A percentile compares a stretch with the other conserved stretches of the same genome.
Conservation (phyloP, 2,888 invertebrate species). For the Entomobrya multifasciata region DNA sequence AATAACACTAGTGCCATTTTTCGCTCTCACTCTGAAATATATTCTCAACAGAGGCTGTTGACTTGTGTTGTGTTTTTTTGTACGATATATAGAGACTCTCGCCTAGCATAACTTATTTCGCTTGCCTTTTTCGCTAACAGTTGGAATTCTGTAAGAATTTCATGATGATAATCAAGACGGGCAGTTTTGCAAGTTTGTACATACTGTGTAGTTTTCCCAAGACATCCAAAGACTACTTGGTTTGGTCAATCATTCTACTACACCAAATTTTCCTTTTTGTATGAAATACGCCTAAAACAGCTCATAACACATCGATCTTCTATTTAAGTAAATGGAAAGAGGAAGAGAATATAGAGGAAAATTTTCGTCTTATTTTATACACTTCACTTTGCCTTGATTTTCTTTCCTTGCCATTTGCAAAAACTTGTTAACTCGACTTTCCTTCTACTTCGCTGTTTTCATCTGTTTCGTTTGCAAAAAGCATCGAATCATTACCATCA, state of each 20-base stretch:
- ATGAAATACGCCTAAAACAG: too few relatives aligned
- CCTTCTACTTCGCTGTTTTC: neutral
- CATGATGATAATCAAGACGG: slow-evolving; percentile 31
- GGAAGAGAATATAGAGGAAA: too few relatives aligned
- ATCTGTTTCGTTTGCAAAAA: neutral
- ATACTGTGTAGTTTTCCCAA: neutral
- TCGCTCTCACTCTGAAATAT: slow-evolving; percentile 31
- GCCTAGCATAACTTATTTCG: slow-evolving; percentile 19
- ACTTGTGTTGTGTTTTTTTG: slow-evolving; percentile 44
- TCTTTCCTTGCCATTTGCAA: slow-evolving; percentile 19
- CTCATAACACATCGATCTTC: too few relatives aligned
- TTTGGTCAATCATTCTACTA: too few relatives aligned
- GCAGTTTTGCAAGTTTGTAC: slow-evolving; percentile 56
- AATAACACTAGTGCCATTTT: neutral
- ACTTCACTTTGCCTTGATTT: neutral
- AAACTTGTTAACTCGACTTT: neutral
- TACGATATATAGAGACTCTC: too few relatives aligned
- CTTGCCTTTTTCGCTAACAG: slow-evolving; percentile 46
- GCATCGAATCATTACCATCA: neutral
- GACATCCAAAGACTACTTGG: neutral
- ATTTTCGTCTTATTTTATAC: neutral
- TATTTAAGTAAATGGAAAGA: too few relatives aligned
- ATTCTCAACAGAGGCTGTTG: slow-evolving; percentile 41
- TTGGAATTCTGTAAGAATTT: slow-evolving; percentile 41
- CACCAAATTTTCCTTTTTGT: too few relatives aligned